phyloP scores from a whole-genome alignment of 1,140 invertebrate genomes.

The Lanistes nyassanus region DNA sequence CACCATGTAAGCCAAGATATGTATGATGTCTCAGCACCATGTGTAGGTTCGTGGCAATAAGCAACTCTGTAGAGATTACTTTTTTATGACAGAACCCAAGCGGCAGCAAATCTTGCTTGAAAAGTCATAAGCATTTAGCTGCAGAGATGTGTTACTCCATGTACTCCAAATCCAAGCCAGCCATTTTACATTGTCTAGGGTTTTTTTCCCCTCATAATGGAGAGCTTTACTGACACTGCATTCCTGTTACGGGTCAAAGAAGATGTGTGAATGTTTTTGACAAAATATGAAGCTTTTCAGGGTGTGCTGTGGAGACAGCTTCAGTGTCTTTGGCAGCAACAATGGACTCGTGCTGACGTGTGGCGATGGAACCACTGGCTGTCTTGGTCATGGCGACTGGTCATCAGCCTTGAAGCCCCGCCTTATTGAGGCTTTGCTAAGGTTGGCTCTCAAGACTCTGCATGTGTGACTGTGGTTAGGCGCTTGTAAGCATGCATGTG shows the following conservation, averaged over 20 bases:
- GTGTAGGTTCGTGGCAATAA: no score
- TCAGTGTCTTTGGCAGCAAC: constrained; percentile 76
- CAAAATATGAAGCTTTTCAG: constrained; percentile 38
- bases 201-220: no score
- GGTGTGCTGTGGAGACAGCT: constrained; percentile 66
- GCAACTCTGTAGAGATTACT: no score
- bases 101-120: no score
- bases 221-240: no score
- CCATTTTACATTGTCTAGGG: no score
- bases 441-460: constrained; percentile 46
- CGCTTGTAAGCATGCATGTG: not conserved
- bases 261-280: constrained; percentile 9
- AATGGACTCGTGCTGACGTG: constrained; percentile 79
- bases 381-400: constrained; percentile 78
- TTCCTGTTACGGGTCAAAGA: not conserved
- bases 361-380: constrained; percentile 75
- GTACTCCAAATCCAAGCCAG: no score
- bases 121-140: no score
- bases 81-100: no score
- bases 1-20: constrained; percentile 70
- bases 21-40: no score
- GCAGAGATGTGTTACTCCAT: no score
- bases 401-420: constrained; percentile 72
- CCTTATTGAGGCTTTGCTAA: constrained; percentile 72
- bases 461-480: no score